These are phyloP conservation scores for Drosophila helvetica DNA, from an alignment of 2,888 invertebrate species.

Conservation along the genomic window DNA sequence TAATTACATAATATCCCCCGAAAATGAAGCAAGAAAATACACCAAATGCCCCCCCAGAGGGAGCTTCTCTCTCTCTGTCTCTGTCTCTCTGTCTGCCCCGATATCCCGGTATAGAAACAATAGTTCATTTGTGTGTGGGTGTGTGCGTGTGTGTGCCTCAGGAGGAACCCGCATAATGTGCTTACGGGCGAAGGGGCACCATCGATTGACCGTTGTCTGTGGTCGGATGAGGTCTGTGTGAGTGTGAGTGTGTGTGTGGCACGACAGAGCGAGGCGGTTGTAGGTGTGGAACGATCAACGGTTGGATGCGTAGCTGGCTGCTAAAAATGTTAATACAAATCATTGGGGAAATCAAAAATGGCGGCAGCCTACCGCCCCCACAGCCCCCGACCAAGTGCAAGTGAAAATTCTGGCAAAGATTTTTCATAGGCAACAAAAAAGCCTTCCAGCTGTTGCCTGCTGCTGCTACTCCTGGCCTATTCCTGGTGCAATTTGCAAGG, in stretches of 20 bases:
- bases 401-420: slow-evolving; percentile 74
- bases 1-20: slow-evolving; percentile 52
- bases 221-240: slow-evolving; percentile 25
- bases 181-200: slow-evolving; percentile 44
- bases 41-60: slow-evolving; percentile 5
- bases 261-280: not conserved
- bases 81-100: slow-evolving; percentile 19
- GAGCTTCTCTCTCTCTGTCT: slow-evolving; percentile 25
- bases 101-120: slow-evolving; percentile 57
- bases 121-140: slow-evolving; percentile 71
- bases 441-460: not conserved
- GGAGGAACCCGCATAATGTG: slow-evolving; percentile 72
- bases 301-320: slow-evolving; percentile 44
- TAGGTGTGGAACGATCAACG: slow-evolving; percentile 22
- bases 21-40: slow-evolving; percentile 27
- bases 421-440: slow-evolving; percentile 41
- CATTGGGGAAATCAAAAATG: slow-evolving; percentile 79
- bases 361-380: slow-evolving; percentile 25
- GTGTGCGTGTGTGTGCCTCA: slow-evolving; percentile 16
- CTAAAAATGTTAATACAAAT: slow-evolving; percentile 77
- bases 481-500: slow-evolving; percentile 79
- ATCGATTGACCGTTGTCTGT: slow-evolving; percentile 63
- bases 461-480: slow-evolving; percentile 49
- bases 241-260: not conserved
- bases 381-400: slow-evolving; percentile 55